These are phyloP conservation scores for Drosophila kokeensis DNA, from an alignment of 2,888 invertebrate species.

Conservation along the genomic window DNA sequence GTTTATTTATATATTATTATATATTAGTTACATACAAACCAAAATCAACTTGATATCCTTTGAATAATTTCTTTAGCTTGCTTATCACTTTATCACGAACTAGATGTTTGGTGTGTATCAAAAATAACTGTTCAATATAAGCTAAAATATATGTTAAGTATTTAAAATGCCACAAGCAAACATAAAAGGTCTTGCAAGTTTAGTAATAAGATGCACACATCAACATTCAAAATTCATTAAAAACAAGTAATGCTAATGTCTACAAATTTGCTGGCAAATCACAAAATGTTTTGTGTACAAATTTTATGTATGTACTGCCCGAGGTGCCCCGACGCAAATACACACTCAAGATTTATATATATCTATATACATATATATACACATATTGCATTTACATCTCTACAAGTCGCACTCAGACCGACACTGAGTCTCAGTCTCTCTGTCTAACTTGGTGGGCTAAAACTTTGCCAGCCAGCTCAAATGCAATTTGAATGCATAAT, in stretches of 20 bases:
- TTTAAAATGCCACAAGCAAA: not conserved
- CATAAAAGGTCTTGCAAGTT: not conserved
- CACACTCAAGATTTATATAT: conserved; percentile 26
- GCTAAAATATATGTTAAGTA: not conserved
- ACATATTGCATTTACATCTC: conserved; percentile 48
- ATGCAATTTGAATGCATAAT: conserved; percentile 66
- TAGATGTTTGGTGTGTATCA: not conserved
- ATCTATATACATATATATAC: conserved; percentile 3
- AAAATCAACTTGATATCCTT: not conserved
- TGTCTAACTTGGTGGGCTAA: conserved; percentile 21
- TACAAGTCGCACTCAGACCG: conserved; percentile 47
- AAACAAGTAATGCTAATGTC: conserved; percentile 44
- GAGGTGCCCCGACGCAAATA: conserved; percentile 54
- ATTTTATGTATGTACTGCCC: conserved; percentile 27
- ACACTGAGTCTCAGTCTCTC: conserved; percentile 31
- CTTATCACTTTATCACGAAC: not conserved
- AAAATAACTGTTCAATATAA: not conserved
- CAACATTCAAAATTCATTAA: conserved; percentile 18
- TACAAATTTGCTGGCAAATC: conserved; percentile 49
- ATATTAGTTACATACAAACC: not conserved
- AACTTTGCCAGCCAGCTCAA: conserved; percentile 55
- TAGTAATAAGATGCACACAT: conserved; percentile 1
- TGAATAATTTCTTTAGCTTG: not conserved
- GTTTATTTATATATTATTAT: not conserved
- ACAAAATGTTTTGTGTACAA: conserved; percentile 41